Evolutionary conservation across 23 tunicate genomes (phyloP), one percentile per base, ranked within the genome.

Genomic region (Styela clava): DNA sequence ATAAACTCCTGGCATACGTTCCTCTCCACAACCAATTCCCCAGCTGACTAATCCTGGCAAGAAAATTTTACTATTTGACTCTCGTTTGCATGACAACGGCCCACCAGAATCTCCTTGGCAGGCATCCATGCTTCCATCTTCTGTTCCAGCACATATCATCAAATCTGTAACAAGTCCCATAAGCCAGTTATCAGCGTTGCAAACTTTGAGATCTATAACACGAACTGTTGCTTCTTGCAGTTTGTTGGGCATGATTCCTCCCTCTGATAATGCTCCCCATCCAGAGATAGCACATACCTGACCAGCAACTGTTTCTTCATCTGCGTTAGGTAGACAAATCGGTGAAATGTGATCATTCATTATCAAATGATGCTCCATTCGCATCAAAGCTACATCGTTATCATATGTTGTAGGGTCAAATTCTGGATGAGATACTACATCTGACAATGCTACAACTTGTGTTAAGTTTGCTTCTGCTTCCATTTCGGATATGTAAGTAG

Each of bases 51-150:
- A 61, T 9, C 98, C 98, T 23, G 68, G 61, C 28, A 94, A 33
- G 61, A 77, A 87, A 62, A 51, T 82, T 23, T 67, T 0, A 1
- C 24, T 72, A 56, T 25, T 69, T 56, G 16, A 36, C 44, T 32
- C 20, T 25, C 81, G 69, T 3, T 32, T 74, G 61, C 98, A 94
- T 26, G 95, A 35, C 69, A 94, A 69, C 16, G 98, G 98, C 31
- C 98, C 98, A 19, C 98, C 98, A 27, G 95, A 88, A 74, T 94
- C 98, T 12, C 98, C 95, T 85, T 93, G 93, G 68, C 91, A 92
- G 23, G 97, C 97, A 79, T 91, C 97, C 44, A 35, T 82, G 67
- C 85, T 79, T 1, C 97, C 97, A 52, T 91, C 97, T 29, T 21
- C 83, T 21, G 90, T 79, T 22, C 97, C 97, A 35, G 97, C 97